phyloP scores from a whole-genome alignment of 2,888 invertebrate genomes.

The Ischnus inquisitorius region DNA sequence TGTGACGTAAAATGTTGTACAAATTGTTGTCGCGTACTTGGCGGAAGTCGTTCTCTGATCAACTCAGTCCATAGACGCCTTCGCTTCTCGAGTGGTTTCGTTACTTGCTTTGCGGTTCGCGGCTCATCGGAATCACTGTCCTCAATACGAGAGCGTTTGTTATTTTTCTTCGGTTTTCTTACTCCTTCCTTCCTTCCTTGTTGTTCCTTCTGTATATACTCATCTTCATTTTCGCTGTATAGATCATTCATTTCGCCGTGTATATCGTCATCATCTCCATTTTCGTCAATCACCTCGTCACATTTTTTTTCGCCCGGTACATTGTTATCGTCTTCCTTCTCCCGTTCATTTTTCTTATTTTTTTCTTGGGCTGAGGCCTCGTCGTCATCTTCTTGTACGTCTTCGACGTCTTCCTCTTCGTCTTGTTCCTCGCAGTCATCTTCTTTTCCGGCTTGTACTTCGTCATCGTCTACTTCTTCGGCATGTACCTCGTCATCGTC shows the following conservation, averaged over 20 bases:
- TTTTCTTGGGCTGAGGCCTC: too few relatives aligned
- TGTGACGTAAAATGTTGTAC: background rate
- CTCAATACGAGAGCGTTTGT: constrained; percentile 5
- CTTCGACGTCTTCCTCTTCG: too few relatives aligned
- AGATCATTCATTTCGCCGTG: background rate
- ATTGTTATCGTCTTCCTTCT: too few relatives aligned
- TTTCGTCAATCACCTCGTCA: background rate
- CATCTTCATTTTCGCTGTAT: background rate
- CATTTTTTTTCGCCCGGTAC: too few relatives aligned
- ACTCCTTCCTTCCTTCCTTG: too few relatives aligned
- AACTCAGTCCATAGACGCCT: background rate
- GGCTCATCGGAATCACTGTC: background rate
- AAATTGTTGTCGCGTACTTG: background rate
- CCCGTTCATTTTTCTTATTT: too few relatives aligned
- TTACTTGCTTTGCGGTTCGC: background rate
- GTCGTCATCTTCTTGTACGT: too few relatives aligned
- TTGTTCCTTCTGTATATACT: too few relatives aligned
- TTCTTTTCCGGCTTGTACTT: constrained; percentile 8
- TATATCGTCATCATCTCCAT: background rate
- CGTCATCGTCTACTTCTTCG: constrained; percentile 5
- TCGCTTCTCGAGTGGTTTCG: constrained; percentile 5
- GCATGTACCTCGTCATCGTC: background rate
- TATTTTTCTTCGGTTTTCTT: background rate
- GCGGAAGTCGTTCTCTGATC: background rate
- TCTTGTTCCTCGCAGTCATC: background rate